A percentile compares a stretch with the other conserved stretches of the same genome.
phyloP scores from a whole-genome alignment of 2,113 vertebrate species.

The Myiopsitta monachus region DNA sequence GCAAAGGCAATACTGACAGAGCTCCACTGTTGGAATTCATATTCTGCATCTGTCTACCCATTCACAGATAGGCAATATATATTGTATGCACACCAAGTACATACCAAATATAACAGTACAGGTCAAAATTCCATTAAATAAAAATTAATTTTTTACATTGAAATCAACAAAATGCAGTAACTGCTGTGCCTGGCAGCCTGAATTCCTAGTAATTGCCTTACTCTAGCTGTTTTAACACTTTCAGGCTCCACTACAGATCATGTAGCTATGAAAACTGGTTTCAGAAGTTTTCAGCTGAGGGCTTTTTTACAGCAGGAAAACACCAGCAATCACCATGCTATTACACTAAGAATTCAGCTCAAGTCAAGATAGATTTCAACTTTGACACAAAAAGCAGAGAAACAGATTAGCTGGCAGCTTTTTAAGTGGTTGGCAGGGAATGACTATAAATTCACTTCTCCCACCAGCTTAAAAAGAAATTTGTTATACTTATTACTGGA shows the following conservation, averaged over 20 bases:
- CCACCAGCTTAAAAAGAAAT: conserved; percentile 62
- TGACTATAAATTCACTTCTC: conserved; percentile 61
- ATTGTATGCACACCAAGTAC: accelerated
- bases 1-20: neutral
- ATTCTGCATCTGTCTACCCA: neutral
- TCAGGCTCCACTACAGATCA: neutral
- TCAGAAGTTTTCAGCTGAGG: neutral
- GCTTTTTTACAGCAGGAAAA: neutral
- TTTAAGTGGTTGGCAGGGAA: conserved; percentile 60
- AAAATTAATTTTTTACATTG: neutral
- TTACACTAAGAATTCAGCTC: neutral
- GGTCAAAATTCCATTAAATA: neutral
- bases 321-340: neutral
- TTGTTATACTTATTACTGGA: conserved; percentile 77
- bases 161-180: neutral
- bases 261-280: neutral
- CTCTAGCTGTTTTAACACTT: neutral
- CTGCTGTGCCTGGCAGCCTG: neutral
- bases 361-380: conserved; percentile 46
- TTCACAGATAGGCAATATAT: accelerated
- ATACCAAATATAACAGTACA: no score
- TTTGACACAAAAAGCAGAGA: conserved; percentile 31
- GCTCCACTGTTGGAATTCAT: neutral
- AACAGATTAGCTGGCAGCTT: conserved; percentile 63
- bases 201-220: neutral